Percentiles rank a stretch among this genome's conserved stretches.
Evolutionary conservation across 2,888 invertebrate genomes (phyloP).

Genomic region (Magallana nippona): DNA sequence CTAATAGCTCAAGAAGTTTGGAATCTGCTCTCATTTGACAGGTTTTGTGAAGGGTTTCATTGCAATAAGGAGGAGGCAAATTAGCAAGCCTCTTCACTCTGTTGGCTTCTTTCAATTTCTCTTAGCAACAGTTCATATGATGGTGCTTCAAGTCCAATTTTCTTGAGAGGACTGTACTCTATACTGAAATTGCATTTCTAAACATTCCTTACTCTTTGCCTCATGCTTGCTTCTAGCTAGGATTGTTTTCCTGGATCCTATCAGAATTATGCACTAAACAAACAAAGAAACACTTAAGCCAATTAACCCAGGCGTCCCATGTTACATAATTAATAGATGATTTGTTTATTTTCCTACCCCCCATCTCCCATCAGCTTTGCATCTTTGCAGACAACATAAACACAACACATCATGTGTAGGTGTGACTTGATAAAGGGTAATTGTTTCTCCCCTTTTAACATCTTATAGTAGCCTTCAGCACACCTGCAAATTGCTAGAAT

Average conservation of each 20-base stretch:
- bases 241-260: neutral
- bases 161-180: neutral
- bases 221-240: neutral
- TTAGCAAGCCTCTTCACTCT: neutral
- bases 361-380: neutral
- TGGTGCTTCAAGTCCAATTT: neutral
- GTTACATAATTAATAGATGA: conserved; percentile 30
- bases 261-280: neutral
- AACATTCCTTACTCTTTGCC: neutral
- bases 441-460: neutral
- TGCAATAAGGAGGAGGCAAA: neutral
- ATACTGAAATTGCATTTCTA: too few relatives aligned
- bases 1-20: neutral
- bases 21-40: neutral
- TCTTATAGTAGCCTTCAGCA: neutral
- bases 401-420: neutral
- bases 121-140: neutral
- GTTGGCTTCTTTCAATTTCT: neutral
- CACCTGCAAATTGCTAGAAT: neutral
- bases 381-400: neutral
- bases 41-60: neutral
- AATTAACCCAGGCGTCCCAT: neutral
- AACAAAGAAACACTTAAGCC: conserved; percentile 14
- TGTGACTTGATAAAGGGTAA: neutral
- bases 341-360: conserved; percentile 28